phyloP scores from a whole-genome alignment of 1,140 invertebrate genomes.

The Antheraea pernyi region DNA sequence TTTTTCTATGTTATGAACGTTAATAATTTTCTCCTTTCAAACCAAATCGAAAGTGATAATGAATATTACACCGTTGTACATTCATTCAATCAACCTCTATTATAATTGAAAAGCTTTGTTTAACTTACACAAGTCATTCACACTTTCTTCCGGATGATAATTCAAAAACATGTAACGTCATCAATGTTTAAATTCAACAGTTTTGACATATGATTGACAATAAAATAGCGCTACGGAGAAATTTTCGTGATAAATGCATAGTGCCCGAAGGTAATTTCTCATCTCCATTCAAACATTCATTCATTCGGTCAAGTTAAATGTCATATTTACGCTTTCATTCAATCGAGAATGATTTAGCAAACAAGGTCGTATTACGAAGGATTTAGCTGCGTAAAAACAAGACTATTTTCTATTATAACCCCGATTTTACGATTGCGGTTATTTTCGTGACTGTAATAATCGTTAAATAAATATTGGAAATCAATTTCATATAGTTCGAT shows the following conservation, averaged over 20 bases:
- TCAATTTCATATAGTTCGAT: conserved; percentile 7
- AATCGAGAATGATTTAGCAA: conserved; percentile 4
- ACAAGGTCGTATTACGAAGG: conserved; percentile 12
- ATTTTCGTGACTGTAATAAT: conserved; percentile 13
- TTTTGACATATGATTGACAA: neutral
- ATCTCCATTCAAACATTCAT: neutral
- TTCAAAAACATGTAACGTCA: neutral
- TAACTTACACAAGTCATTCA: neutral
- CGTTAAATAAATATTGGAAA: conserved; percentile 5
- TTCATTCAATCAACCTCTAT: neutral
- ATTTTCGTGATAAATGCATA: neutral
- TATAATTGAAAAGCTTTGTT: neutral
- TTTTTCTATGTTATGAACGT: no score
- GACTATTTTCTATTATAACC: conserved; percentile 1
- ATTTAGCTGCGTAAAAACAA: neutral
- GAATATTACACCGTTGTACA: neutral
- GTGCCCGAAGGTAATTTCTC: neutral
- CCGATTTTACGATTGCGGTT: neutral
- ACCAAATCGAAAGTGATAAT: neutral
- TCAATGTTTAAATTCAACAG: neutral
- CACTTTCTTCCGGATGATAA: neutral
- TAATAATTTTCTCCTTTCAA: no score
- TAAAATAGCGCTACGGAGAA: neutral
- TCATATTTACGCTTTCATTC: conserved; percentile 13
- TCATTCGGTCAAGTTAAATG: conserved; percentile 16